Evolutionary conservation across 92 coral and sea anemone species (phyloP).

Genomic region (Zoanthus solanderi): DNA sequence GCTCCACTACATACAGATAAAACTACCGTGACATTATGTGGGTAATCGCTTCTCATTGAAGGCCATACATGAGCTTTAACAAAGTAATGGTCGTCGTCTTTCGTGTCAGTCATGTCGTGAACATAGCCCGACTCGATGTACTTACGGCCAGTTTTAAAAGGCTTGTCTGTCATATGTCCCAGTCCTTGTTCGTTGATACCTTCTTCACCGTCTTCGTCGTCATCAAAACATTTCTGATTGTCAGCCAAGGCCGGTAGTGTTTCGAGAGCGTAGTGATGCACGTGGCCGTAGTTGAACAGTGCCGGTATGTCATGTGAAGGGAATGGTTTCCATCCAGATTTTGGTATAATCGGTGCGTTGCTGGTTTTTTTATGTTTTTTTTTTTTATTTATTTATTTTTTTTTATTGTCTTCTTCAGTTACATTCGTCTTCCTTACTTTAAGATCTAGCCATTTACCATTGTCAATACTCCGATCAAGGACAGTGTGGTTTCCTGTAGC

Average conservation of each 20-base stretch:
- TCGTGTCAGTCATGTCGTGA: conserved; percentile 50
- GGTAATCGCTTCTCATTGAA: conserved; percentile 61
- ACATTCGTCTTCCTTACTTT: neutral
- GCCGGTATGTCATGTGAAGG: conserved; percentile 57
- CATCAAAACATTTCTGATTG: neutral
- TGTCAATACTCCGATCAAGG: conserved; percentile 54
- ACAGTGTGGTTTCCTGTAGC: conserved; percentile 40
- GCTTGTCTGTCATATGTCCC: conserved; percentile 73
- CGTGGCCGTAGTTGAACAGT: conserved; percentile 64
- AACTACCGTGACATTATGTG: conserved; percentile 57
- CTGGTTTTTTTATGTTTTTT: no score
- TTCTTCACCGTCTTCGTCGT: conserved; percentile 12
- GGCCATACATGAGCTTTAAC: conserved; percentile 73
- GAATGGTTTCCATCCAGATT: conserved; percentile 55
- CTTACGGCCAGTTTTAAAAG: conserved; percentile 56
- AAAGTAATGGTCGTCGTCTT: conserved; percentile 54
- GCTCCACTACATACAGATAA: conserved; percentile 60
- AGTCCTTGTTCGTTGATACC: conserved; percentile 42
- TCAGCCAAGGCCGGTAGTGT: conserved; percentile 13
- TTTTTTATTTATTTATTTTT: no score
- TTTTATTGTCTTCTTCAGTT: neutral
- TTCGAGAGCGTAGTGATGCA: conserved; percentile 45
- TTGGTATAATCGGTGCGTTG: conserved; percentile 32
- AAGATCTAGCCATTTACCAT: neutral
- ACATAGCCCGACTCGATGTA: conserved; percentile 66